Evolutionary conservation across 2,113 vertebrate genomes (phyloP).

Genomic region (Myrmecobius fasciatus): DNA sequence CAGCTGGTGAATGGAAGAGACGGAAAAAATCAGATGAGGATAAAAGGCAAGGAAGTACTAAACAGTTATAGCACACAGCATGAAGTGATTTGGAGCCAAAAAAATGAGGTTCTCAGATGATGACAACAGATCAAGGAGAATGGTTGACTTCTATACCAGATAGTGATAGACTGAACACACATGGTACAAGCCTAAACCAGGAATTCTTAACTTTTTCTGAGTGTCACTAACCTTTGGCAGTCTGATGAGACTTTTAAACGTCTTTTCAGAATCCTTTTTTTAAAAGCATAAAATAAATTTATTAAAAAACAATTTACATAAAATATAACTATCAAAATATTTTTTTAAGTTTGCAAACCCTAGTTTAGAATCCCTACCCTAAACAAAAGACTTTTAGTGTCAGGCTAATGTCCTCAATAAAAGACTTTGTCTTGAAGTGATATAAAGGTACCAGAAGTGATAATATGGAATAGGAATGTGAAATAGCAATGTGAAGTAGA

Average conservation of each 20-base stretch:
- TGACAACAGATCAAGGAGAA: background rate
- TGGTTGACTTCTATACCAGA: background rate
- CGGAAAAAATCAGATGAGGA: constrained; percentile 12
- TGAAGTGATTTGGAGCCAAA: background rate
- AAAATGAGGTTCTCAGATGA: background rate
- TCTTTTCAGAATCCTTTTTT: background rate
- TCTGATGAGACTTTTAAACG: background rate
- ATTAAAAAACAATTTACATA: background rate
- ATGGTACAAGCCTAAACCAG: background rate
- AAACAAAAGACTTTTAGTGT: background rate
- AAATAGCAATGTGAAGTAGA: too few species aligned
- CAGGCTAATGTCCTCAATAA: background rate
- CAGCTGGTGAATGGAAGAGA: constrained; percentile 36
- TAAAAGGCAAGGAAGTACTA: background rate
- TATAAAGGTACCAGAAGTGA: too few species aligned
- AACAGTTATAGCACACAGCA: background rate
- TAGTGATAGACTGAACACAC: background rate
- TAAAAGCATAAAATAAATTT: background rate
- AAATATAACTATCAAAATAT: background rate
- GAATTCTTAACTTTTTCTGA: background rate
- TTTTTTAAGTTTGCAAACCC: background rate
- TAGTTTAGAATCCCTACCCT: background rate
- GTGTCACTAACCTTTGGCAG: background rate
- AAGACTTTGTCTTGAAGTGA: background rate
- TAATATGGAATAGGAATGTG: too few species aligned